Evolutionary conservation across 2,888 invertebrate species (phyloP), one percentile per base, ranked within the genome.

Genomic region (Lacanobia oleracea): DNA sequence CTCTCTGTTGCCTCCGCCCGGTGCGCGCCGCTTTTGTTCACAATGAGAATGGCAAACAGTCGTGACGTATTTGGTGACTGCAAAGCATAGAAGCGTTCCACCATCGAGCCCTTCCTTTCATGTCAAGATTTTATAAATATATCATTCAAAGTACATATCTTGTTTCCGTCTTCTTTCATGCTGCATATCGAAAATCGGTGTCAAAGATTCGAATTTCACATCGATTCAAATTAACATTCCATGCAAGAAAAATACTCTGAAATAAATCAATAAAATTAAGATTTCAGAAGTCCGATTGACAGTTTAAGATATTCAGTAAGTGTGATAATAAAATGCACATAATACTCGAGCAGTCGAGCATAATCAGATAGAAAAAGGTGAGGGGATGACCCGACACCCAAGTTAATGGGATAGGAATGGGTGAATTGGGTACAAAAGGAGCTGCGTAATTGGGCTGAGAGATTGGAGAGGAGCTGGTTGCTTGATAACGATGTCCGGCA

Each of bases 11-110:
- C 65, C 71, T 27, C 40, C 21, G 66, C 66, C 63, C 69, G 67
- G 48, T 76, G 80, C 77, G 79, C 83, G 79, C 70, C 84, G 87
- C 91, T 90, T 92, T 94, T 93, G 93, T 94, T 91, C 90, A 86
- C 90, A 87, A 88, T 87, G 90, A 89, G 92, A 91, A 93, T 90
- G 86, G 91, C 91, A 92, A 93, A 92, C 91, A 93, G 88, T 89
- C 87, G 85, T 84, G 86, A 84, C 87, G 86, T 88, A 84, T 83
- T 86, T 79, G 79, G 85, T 77, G 75, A 84, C 81, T 83, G 66
- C 64, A 76, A 70, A 54, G 82, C 81, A 81, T 81, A 77, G 77
- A 80, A 82, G 82, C 71, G 65, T 65, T 77, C 59, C 72, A 75
- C 82, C 77, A 83, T 85, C 77, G 81, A 81, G 78, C 79, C 71